phyloP scores from a whole-genome alignment of 2,888 invertebrate genomes.

The Tromatobia lineatoria region DNA sequence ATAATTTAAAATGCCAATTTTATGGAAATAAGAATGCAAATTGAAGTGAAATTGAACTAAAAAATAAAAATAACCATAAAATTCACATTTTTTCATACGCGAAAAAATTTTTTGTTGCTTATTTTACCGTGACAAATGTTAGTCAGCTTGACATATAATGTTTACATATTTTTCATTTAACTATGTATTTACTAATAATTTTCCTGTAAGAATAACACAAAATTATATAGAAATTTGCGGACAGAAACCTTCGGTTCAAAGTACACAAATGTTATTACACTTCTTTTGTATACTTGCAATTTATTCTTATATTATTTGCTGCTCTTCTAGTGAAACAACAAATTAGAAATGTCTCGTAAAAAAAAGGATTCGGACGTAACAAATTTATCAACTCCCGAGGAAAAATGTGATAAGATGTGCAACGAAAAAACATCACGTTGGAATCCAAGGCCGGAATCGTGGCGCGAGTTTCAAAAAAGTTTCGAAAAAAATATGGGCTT shows the following conservation, averaged over 20 bases:
- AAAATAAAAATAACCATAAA: no score
- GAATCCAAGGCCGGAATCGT: conserved; percentile 4
- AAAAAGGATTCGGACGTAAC: conserved; percentile 30
- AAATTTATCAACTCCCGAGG: background rate
- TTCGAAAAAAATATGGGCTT: conserved; percentile 77
- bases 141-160: background rate
- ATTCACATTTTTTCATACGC: no score
- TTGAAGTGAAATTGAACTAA: no score
- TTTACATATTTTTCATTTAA: background rate
- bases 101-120: no score
- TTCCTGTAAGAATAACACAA: background rate
- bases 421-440: conserved; percentile 2
- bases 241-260: no score
- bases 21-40: no score
- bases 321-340: conserved; percentile 2
- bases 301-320: background rate
- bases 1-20: no score
- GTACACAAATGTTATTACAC: no score
- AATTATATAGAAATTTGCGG: no score
- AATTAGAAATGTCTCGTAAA: conserved; percentile 40
- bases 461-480: conserved; percentile 60
- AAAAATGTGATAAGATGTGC: conserved; percentile 19
- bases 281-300: background rate
- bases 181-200: background rate
- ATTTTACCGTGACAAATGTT: no score